phyloP scores from a whole-genome alignment of 2,888 invertebrate species.

The Eupithecia tripunctaria region DNA sequence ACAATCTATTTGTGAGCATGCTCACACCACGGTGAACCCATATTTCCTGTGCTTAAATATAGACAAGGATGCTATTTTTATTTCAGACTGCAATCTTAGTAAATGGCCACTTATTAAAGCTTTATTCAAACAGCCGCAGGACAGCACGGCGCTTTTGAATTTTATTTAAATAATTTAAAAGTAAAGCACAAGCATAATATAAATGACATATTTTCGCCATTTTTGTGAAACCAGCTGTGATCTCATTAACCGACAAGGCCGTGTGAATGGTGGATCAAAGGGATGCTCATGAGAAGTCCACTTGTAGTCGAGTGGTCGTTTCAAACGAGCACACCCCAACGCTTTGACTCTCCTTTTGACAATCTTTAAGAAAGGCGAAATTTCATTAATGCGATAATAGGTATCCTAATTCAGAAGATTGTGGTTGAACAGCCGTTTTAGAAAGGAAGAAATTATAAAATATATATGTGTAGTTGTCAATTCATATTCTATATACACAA shows the following conservation, averaged over 20 bases:
- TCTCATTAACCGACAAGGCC: slow-evolving; percentile 67
- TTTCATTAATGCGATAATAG: slow-evolving; percentile 58
- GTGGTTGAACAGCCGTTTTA: background rate
- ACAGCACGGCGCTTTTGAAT: background rate
- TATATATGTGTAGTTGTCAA: background rate
- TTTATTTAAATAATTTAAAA: slow-evolving; percentile 1
- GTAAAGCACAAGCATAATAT: background rate
- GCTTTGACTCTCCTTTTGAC: slow-evolving; percentile 63
- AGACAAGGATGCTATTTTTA: background rate
- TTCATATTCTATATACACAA: background rate
- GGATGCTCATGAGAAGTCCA: slow-evolving; percentile 71
- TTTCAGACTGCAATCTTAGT: background rate
- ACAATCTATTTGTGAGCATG: background rate
- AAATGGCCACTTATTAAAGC: background rate
- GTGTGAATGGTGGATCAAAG: slow-evolving; percentile 75
- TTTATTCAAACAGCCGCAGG: background rate
- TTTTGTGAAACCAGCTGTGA: slow-evolving; percentile 58
- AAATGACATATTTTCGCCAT: slow-evolving; percentile 13
- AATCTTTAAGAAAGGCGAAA: slow-evolving; percentile 59
- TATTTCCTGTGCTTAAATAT: background rate
- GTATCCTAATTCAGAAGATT: slow-evolving; percentile 31
- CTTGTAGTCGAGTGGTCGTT: slow-evolving; percentile 66
- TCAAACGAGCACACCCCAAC: slow-evolving; percentile 59
- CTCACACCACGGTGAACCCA: background rate
- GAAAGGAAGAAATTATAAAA: background rate